Base-by-base conservation (phyloP, 2,797 vertebrate genomes). In the Cyclopterus lumpus region DNA sequence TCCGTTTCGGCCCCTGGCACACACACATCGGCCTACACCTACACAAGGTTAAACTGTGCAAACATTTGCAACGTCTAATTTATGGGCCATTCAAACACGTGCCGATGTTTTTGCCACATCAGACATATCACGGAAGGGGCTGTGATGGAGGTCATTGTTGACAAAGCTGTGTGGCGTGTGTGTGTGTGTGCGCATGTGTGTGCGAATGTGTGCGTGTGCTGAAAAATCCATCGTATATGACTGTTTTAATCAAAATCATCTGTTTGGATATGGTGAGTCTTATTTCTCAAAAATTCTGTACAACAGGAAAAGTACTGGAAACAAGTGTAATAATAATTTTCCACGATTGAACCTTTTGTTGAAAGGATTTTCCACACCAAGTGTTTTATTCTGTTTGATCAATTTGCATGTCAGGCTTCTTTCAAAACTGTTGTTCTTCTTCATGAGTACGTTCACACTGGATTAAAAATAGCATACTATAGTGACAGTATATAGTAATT, bases 41-140 rank as follows among this genome's bases (percentile, higher is more conserved):
- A 79, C 77, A 85, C 86, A 83, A 89, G 88, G 89, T 91, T 90
- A 87, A 92, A 79, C 86, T 84, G 18, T 59, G 81, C 88, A 93
- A 93, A 94, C 88, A 91, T 86, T 87, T 88, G 73, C 79, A 42
- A 73, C 81, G 72, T 80, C 78, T 92, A 89, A 93, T 93, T 91
- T 83, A 87, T 87, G 75, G 67, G 78, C 70, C 53, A 71, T 83
- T 89, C 90, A 90, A 92, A 91, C 84, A 88, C 60, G 22, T 63
- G 12, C 71, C 61, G 81, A 80, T 82, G 85, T 81, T 86, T 75
- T 75, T 91, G 90, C 89, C 88, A 85, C 71, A 69, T 70, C 66
- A 70, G 44, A 68, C 34, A 5, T 26, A 8, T 73, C 66, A 46
- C 4, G 32, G 62, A 26, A 7, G 32, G 48, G 60, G 24, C 22